Evolutionary conservation across 2,113 vertebrate genomes (phyloP), one percentile per base, ranked within the genome.

Genomic region (Haemorhous mexicanus): DNA sequence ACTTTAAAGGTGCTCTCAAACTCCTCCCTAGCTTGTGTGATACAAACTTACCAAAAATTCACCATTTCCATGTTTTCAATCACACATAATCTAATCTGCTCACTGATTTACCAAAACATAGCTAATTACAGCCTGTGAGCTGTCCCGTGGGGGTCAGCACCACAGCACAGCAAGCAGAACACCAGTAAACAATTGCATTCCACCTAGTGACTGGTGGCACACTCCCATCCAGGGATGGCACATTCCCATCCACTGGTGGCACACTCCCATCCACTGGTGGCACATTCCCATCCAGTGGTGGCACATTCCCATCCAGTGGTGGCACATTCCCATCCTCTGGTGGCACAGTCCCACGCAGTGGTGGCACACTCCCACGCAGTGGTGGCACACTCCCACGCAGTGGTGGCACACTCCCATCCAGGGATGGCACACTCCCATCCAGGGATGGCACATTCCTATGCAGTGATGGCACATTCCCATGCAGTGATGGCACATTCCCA

Each of bases 401-500:
- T 26, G 24, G 4, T 49, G 49, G 16, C 58, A 16, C 32, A 7
- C 17, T 27, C 53, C 53, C 53, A 3, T 15, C 0, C 10, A 5
- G 6, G 8, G 22, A 0, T 13, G 27, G 20, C 26, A 10, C 17
- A 2, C 28, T 43, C 28, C 74, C 11, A 1, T n/a, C 26, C 56
- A 15, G 0, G 3, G 49, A 16, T 50, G 13, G 16, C 26, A 10
- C 17, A 2, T 28, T 43, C 28, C 74, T 11, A 1, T n/a, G 26
- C 56, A 9, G 0, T 10, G 49, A 16, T 50, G 13, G 16, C 35
- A 16, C 33, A 6, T 17, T 20, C 53, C 33, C 72, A 2, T 15
- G 1, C 8, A 5, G 3, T 8, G 16, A 0, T 13, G 27, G 23
- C 20, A 9, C 20, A 2, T 28, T 39, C 28, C 74, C 11, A 1